These are phyloP conservation scores for Daphoenositta chrysoptera DNA, from an alignment of 2,113 vertebrate genomes.

Conservation along the genomic window DNA sequence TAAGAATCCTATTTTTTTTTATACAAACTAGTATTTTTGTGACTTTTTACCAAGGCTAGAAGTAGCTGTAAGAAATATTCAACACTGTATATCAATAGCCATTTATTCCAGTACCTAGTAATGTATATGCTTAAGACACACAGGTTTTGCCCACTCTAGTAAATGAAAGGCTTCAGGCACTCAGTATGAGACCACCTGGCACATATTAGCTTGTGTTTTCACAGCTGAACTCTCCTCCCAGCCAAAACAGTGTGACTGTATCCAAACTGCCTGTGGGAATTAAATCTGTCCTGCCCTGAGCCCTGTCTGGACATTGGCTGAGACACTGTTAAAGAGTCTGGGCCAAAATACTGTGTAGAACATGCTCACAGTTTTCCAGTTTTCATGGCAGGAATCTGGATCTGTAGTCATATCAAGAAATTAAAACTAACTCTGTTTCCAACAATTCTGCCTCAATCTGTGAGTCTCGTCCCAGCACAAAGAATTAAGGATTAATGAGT, in stretches of 20 bases:
- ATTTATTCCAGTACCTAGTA: neutral
- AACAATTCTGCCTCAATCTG: neutral
- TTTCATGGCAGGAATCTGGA: neutral
- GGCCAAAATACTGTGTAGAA: neutral
- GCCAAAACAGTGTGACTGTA: neutral
- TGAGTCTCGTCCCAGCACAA: neutral
- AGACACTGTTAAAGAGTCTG: rapidly evolving
- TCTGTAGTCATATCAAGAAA: neutral
- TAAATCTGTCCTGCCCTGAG: neutral
- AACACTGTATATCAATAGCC: neutral
- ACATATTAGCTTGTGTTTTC: neutral
- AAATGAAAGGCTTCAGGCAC: neutral
- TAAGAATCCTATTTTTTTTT: neutral
- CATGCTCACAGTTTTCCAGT: neutral
- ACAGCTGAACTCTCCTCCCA: neutral
- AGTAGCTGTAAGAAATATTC: neutral
- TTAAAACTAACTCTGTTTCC: neutral
- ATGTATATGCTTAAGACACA: neutral
- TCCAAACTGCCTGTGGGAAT: neutral
- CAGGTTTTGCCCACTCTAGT: neutral
- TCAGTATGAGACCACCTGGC: neutral
- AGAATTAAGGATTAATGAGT: neutral
- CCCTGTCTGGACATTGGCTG: neutral
- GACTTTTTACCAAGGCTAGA: neutral
- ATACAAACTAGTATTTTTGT: neutral